These are phyloP conservation scores for Chrysoperla carnea DNA, from an alignment of 1,140 invertebrate species.

Conservation along the genomic window DNA sequence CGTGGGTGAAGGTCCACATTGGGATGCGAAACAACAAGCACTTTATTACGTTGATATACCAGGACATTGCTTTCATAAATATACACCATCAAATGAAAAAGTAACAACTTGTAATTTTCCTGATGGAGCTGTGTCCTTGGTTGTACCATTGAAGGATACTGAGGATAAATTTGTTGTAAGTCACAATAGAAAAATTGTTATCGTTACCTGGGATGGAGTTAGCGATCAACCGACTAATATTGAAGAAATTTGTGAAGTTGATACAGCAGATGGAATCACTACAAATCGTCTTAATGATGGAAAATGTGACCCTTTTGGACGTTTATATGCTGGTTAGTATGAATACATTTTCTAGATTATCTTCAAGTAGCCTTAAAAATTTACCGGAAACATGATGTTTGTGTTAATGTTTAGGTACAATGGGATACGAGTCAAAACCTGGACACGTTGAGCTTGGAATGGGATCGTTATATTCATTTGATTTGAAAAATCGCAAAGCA, in stretches of 20 bases:
- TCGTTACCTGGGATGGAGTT: conserved; percentile 21
- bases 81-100: neutral
- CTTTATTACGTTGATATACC: conserved; percentile 49
- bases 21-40: conserved; percentile 37
- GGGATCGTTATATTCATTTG: conserved; percentile 10
- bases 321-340: conserved; percentile 52
- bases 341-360: no score
- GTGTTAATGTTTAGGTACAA: conserved; percentile 10
- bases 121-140: conserved; percentile 21
- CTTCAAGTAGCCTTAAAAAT: no score
- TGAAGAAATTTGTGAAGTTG: conserved; percentile 34
- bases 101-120: neutral
- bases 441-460: conserved; percentile 7
- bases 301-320: conserved; percentile 61
- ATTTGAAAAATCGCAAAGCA: conserved; percentile 2
- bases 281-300: conserved; percentile 67
- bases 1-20: conserved; percentile 45
- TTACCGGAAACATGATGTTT: no score
- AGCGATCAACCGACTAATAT: conserved; percentile 11
- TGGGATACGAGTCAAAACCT: conserved; percentile 9
- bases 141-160: conserved; percentile 9
- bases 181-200: conserved; percentile 9
- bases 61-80: neutral
- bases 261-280: conserved; percentile 21
- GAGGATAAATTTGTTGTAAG: conserved; percentile 10